These are phyloP conservation scores for Tragelaphus imberbis DNA, from an alignment of 2,113 vertebrate species.

Conservation along the genomic window DNA sequence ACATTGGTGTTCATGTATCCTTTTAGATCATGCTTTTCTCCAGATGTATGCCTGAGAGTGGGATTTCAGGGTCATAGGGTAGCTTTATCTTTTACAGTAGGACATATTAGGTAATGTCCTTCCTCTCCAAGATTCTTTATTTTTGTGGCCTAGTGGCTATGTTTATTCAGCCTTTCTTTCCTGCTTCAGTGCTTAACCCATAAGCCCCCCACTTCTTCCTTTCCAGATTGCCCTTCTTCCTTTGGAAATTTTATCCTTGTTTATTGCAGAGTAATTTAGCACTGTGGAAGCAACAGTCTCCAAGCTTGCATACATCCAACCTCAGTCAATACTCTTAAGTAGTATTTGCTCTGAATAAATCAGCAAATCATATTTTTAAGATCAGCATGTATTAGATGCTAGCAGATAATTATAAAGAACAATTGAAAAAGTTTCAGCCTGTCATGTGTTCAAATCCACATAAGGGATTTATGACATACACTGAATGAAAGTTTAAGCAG, in stretches of 20 bases:
- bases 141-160: background rate
- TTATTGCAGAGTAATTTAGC: background rate
- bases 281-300: background rate
- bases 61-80: background rate
- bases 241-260: background rate
- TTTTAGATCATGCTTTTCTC: background rate
- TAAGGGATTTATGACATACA: background rate
- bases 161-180: background rate
- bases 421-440: background rate
- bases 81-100: background rate
- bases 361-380: background rate
- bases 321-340: background rate
- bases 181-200: background rate
- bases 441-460: background rate
- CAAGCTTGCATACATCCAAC: background rate
- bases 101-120: background rate
- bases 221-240: background rate
- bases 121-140: background rate
- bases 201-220: background rate
- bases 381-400: background rate
- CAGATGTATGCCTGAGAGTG: background rate
- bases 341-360: background rate
- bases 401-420: background rate
- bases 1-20: rapidly evolving
- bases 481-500: background rate